Conservation (phyloP, 2,113 vertebrate genomes). For the Heptranchias perlo region DNA sequence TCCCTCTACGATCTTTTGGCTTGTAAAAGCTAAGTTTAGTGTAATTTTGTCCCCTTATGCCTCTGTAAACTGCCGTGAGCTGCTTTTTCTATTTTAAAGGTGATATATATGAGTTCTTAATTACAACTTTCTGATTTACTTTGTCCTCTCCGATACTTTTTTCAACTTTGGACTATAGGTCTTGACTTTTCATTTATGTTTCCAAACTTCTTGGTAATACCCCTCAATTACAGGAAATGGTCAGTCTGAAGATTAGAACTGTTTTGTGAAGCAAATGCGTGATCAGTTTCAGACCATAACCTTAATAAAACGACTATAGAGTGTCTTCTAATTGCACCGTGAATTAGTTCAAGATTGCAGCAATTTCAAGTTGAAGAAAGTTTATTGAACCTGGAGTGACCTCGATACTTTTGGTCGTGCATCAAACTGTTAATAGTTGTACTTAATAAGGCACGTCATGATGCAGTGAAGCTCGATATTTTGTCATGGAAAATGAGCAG, state of each 20-base stretch:
- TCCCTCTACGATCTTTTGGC: background rate
- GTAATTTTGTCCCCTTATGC: background rate
- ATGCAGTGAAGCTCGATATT: background rate
- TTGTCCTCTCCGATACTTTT: constrained; percentile 42
- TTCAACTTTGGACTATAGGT: background rate
- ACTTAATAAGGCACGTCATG: background rate
- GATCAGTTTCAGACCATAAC: background rate
- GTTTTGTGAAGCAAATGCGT: background rate
- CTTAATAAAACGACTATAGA: background rate
- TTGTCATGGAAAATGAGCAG: background rate
- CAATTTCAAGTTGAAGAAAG: background rate
- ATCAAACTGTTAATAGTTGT: background rate
- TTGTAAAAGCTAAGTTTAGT: background rate
- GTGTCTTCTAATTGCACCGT: background rate
- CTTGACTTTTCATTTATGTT: constrained; percentile 7
- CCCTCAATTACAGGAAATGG: background rate
- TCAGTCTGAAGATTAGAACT: background rate
- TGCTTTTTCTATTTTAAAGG: background rate
- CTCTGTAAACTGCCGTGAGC: background rate
- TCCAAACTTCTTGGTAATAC: background rate
- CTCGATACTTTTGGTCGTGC: background rate
- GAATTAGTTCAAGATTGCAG: background rate
- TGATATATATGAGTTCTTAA: background rate
- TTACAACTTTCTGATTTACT: constrained; percentile 31
- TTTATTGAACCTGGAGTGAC: background rate